These are phyloP conservation scores for Caradrina clavipalpis DNA, from an alignment of 2,888 invertebrate genomes.

Conservation along the genomic window DNA sequence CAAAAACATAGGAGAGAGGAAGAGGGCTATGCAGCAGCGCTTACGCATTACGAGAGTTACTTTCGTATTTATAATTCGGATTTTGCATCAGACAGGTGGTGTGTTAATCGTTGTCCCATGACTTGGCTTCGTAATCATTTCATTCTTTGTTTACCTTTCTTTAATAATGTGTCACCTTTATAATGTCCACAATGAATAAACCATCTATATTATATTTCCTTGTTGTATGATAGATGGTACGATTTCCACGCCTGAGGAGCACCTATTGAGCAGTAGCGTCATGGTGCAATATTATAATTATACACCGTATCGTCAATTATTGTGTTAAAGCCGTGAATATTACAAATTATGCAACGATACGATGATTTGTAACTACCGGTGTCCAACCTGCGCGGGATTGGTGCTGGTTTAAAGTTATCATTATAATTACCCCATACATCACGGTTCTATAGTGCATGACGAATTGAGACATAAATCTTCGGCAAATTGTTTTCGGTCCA, in stretches of 20 bases:
- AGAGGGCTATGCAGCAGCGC: no score
- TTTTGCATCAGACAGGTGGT: neutral
- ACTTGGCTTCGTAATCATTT: neutral
- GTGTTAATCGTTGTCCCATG: no score
- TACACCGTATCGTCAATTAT: conserved; percentile 49
- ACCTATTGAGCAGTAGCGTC: conserved; percentile 27
- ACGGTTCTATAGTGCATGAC: neutral
- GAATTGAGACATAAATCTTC: neutral
- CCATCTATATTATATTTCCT: no score
- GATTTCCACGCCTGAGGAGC: conserved; percentile 33
- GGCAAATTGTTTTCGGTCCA: neutral
- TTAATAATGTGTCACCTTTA: no score
- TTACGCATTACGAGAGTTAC: no score
- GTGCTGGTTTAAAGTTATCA: conserved; percentile 8
- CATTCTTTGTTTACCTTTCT: neutral
- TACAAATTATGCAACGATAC: conserved; percentile 46
- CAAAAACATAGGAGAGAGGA: no score
- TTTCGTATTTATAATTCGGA: no score
- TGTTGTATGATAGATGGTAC: conserved; percentile 19
- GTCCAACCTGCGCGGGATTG: conserved; percentile 18
- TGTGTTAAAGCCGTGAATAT: conserved; percentile 53
- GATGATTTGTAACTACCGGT: conserved; percentile 52
- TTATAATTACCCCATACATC: conserved; percentile 36
- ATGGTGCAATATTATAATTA: conserved; percentile 57
- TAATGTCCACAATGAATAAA: no score